Base-by-base conservation (phyloP, 2,888 invertebrate species). In the Monochamus alternatus region DNA sequence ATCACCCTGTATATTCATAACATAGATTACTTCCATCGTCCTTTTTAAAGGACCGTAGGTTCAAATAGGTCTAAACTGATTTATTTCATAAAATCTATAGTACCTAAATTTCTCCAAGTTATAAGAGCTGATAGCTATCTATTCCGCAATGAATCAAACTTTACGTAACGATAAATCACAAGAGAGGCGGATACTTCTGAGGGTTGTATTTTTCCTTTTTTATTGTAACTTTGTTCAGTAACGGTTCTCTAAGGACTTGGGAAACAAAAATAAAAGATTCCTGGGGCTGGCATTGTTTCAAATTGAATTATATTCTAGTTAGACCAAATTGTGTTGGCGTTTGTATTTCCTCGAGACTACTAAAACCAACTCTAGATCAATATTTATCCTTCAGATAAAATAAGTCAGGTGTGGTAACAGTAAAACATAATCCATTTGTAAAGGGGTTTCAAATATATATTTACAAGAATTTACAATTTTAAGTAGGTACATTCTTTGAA, bases 171-270 rank as follows among this genome's bases (percentile, higher is more conserved):
- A 55, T 55, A 55, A 55, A 55, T 22, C 55, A n/a, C n/a, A 55
- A 47, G 47, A 52, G 52, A 55, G n/a, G 55, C 63, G n/a, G 63
- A 63, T 63, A 63, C 63, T 63, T 63, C 14, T 30, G 63, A 76
- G 73, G 64, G 22, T 22, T 55, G 55, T 55, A 55, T 76, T 76
- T 55, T 14, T 22, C 55, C 55, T n/a, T 77, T 74, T 76, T 68
- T 74, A 60, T 52, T 71, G 59, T 44, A 65, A 71, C 70, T 77
- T 74, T 62, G 66, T 65, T 59, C 74, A 10, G 74, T 74, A 74
- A 77, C 69, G 74, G 67, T 68, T 58, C 77, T 65, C 74, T 22
- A 43, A 76, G 69, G 76, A 74, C 70, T 63, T 66, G 47, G 31
- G 73, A 74, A 64, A 59, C 58, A 74, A 72, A 52, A 65, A 66